phyloP scores from a whole-genome alignment of 2,888 invertebrate genomes.

The Mesorhabditis spiculigera region DNA sequence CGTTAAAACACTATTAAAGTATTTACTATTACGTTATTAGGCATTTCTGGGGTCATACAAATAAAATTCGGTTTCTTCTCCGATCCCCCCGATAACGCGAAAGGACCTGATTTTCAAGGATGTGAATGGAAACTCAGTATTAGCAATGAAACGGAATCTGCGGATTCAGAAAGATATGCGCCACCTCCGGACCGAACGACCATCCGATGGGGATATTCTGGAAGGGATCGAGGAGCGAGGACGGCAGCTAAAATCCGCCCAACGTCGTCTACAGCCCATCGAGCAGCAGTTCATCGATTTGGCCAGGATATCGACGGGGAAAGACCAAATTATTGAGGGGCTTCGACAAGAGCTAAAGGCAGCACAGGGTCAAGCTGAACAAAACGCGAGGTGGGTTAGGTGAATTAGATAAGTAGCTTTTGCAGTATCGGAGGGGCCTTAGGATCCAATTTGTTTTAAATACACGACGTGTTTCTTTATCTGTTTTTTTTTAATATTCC shows the following conservation, averaged over 20 bases:
- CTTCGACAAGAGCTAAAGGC: conserved; percentile 40
- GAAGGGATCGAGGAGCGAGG: conserved; percentile 17
- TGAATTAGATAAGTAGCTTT: neutral
- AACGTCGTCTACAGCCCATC: conserved; percentile 27
- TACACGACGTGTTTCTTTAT: neutral
- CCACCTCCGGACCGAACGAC: neutral
- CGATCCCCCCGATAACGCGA: too few species aligned
- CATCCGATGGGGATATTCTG: neutral
- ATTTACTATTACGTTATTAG: too few species aligned
- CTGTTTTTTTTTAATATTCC: too few species aligned
- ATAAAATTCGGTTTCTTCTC: too few species aligned
- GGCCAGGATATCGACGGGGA: conserved; percentile 45
- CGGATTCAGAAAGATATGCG: neutral
- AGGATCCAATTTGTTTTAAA: neutral
- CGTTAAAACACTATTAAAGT: too few species aligned
- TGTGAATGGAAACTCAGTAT: too few species aligned
- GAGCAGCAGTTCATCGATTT: conserved; percentile 52
- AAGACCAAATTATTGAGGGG: conserved; percentile 48
- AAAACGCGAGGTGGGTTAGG: conserved; percentile 20
- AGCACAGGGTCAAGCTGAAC: conserved; percentile 22
- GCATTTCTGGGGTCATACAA: too few species aligned
- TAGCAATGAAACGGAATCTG: too few species aligned
- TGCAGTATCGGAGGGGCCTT: neutral
- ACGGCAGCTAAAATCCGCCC: conserved; percentile 13
- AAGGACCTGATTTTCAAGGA: too few species aligned